Conservation (phyloP, 2,888 invertebrate genomes). For the Philopedon plagiatum region DNA sequence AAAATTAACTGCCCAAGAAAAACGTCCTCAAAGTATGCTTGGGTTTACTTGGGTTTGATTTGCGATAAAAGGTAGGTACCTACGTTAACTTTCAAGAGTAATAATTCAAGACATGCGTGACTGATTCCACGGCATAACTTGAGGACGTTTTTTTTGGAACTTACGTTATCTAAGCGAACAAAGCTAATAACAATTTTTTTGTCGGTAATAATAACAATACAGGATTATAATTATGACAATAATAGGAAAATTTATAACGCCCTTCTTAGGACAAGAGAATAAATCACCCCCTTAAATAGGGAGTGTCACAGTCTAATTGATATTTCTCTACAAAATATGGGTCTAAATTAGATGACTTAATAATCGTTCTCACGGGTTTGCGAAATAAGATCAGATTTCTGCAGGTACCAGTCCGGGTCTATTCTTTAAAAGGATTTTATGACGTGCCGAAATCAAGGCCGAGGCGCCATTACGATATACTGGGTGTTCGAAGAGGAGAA, state of each 20-base stretch:
- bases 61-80: too few species aligned
- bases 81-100: too few species aligned
- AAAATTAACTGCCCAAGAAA: too few species aligned
- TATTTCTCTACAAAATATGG: constrained; percentile 36
- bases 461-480: constrained; percentile 24
- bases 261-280: neutral
- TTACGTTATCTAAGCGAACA: too few species aligned
- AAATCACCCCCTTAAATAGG: constrained; percentile 11
- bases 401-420: constrained; percentile 47
- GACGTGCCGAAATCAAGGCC: constrained; percentile 37
- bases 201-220: too few species aligned
- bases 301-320: constrained; percentile 20
- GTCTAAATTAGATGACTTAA: constrained; percentile 33
- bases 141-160: too few species aligned
- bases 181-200: too few species aligned
- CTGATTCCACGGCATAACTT: too few species aligned
- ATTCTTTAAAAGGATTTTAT: constrained; percentile 20
- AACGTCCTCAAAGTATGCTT: too few species aligned
- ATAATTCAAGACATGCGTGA: too few species aligned
- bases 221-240: too few species aligned
- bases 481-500: neutral
- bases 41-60: too few species aligned
- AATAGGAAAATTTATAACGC: neutral
- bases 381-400: constrained; percentile 46
- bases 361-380: constrained; percentile 48